Conservation (phyloP, 2,113 vertebrate species). For the Phrynosoma blainvillii region DNA sequence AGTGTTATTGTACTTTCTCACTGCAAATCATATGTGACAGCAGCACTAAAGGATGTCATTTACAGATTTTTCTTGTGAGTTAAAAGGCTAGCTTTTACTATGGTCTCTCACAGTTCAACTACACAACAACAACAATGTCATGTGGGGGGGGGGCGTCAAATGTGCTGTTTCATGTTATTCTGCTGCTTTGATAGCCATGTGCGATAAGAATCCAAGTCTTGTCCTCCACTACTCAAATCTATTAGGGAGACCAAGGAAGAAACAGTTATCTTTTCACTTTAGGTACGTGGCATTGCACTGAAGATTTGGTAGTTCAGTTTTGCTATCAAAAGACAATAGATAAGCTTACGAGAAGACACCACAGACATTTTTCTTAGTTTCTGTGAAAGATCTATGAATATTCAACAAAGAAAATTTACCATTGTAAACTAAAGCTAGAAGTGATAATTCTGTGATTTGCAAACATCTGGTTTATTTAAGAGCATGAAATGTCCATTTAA, state of each 20-base stretch:
- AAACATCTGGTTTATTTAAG: conserved; percentile 50
- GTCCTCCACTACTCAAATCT: conserved; percentile 5
- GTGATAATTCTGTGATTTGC: conserved; percentile 21
- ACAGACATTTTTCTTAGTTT: conserved; percentile 1
- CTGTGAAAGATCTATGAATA: conserved; percentile 13
- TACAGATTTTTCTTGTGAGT: no score
- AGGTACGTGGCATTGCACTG: background rate
- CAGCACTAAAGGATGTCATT: no score
- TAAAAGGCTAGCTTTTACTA: no score
- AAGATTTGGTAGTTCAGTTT: background rate
- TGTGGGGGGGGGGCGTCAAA: no score
- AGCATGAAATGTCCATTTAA: conserved; percentile 44
- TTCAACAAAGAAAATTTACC: conserved; percentile 7
- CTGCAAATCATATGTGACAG: no score
- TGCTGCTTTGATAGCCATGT: no score
- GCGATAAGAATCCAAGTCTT: background rate
- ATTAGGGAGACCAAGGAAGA: background rate
- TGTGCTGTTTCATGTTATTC: no score
- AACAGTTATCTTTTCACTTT: background rate
- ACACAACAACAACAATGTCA: no score
- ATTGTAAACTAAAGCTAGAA: conserved; percentile 5
- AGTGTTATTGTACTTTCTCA: no score
- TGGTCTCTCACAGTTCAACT: no score
- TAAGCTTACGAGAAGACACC: background rate
- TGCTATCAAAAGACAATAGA: background rate